phyloP scores from a whole-genome alignment of 2,888 invertebrate genomes.

The Diarsia mendica region DNA sequence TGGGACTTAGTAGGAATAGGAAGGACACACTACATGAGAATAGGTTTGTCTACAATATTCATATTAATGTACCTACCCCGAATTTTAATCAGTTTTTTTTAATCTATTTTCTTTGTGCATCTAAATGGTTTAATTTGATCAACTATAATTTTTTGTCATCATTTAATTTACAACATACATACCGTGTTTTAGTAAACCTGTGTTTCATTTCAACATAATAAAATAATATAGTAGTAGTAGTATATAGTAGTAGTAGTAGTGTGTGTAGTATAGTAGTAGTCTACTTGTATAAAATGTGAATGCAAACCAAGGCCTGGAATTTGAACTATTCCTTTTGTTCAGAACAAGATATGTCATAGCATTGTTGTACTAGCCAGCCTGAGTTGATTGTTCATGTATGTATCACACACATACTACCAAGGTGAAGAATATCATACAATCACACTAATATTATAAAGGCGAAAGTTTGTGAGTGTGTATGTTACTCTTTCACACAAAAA shows the following conservation, averaged over 20 bases:
- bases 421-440: constrained; percentile 28
- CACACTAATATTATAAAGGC: no score
- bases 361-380: constrained; percentile 38
- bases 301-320: constrained; percentile 53
- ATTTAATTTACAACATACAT: background rate
- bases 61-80: background rate
- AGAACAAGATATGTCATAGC: constrained; percentile 47
- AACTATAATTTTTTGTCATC: background rate
- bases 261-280: no score
- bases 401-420: constrained; percentile 26
- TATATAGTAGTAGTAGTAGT: no score
- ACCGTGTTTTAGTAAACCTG: background rate
- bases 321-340: constrained; percentile 56
- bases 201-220: constrained; percentile 6
- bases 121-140: background rate
- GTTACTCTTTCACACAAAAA: no score
- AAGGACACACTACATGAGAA: no score
- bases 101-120: background rate
- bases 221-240: no score
- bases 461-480: no score
- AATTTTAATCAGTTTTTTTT: background rate
- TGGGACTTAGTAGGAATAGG: no score
- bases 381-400: constrained; percentile 26
- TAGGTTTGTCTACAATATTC: background rate
- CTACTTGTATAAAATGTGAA: constrained; percentile 28